Conservation (phyloP, 53 echinoderm and acorn worm species). For the Mesocentrotus franciscanus region DNA sequence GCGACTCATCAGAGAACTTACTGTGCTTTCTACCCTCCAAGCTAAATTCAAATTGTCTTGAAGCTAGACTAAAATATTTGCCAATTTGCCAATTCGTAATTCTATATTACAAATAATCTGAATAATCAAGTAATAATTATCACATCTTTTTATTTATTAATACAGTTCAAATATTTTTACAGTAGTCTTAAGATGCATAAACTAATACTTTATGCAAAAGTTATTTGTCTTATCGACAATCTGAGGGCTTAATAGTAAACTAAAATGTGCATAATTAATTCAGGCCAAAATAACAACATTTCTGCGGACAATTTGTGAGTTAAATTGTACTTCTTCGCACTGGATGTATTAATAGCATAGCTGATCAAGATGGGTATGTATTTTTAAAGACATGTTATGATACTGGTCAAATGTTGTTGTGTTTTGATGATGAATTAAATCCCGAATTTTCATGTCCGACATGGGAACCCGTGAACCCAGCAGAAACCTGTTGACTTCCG, state of each 20-base stretch:
- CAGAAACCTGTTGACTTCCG: conserved; percentile 24
- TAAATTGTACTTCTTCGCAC: neutral
- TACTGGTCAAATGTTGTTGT: neutral
- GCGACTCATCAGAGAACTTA: too few relatives aligned
- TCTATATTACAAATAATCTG: neutral
- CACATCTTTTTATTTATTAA: too few relatives aligned
- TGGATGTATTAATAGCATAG: neutral
- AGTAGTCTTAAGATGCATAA: too few relatives aligned
- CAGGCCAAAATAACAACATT: neutral
- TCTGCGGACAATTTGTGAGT: neutral
- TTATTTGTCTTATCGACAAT: neutral
- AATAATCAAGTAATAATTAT: too few relatives aligned
- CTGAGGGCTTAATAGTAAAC: neutral
- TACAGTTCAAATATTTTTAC: too few relatives aligned
- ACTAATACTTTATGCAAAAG: neutral
- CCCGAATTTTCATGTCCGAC: neutral
- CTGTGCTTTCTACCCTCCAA: too few relatives aligned
- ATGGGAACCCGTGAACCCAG: neutral
- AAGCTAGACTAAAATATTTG: neutral
- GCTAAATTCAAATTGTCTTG: neutral
- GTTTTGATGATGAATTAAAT: neutral
- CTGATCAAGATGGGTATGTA: conserved; percentile 5
- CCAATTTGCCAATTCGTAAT: neutral
- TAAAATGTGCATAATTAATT: neutral
- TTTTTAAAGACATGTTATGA: neutral